Percentiles rank a stretch among this genome's conserved stretches.
Conservation (phyloP, 2,113 vertebrate species). For the Trematocara macrostoma region DNA sequence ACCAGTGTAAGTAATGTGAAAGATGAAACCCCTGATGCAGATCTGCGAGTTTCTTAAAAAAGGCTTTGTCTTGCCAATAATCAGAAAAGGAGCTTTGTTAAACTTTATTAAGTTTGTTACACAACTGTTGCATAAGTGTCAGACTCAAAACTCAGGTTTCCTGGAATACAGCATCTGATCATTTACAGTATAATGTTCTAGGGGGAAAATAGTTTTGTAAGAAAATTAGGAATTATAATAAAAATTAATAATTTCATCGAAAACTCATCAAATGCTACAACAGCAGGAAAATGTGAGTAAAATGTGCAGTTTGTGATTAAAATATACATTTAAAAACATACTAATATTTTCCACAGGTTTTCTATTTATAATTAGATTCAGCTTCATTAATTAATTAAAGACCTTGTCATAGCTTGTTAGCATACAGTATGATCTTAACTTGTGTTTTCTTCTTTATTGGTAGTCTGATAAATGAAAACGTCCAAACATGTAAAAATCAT, state of each 20-base stretch:
- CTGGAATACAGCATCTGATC: neutral
- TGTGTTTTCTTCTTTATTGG: neutral
- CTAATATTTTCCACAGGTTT: neutral
- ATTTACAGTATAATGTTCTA: neutral
- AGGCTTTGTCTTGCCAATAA: neutral
- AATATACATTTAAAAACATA: neutral
- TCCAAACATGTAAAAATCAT: neutral
- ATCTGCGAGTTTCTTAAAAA: fast-evolving
- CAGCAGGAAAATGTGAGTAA: neutral
- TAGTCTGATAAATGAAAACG: neutral
- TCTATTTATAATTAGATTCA: neutral
- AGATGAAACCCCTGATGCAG: neutral
- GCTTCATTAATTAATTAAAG: neutral
- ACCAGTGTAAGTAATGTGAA: neutral
- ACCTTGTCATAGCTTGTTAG: neutral
- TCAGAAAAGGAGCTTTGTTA: neutral
- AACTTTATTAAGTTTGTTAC: neutral
- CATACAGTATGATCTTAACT: neutral
- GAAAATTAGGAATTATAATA: neutral
- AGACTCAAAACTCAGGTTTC: neutral
- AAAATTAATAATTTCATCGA: neutral
- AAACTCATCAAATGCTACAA: neutral
- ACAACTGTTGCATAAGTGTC: neutral
- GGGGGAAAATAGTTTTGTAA: neutral
- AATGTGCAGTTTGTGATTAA: neutral